Evolutionary conservation across 2,113 vertebrate species (phyloP).

Genomic region (Plotosus lineatus): DNA sequence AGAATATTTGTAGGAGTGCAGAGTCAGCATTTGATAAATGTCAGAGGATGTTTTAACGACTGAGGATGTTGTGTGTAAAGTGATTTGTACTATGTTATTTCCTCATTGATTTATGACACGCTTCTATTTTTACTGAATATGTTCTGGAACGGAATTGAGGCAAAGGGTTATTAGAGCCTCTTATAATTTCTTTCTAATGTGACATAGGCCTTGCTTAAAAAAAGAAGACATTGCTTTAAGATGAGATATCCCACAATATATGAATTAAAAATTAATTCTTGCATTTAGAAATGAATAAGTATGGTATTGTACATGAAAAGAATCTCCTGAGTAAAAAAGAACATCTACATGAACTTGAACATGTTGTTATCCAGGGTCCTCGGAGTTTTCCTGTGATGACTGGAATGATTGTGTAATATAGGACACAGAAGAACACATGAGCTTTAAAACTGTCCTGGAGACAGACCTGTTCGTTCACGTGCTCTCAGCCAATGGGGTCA

Average conservation of each 20-base stretch:
- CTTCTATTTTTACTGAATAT: slow-evolving; percentile 2
- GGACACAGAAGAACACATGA: not conserved
- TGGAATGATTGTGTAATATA: not conserved
- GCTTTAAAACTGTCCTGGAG: not conserved
- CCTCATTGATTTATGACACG: not conserved
- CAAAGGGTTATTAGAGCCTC: too few relatives aligned
- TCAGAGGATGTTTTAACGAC: not conserved
- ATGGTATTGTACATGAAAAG: not conserved
- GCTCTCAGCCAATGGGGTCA: slow-evolving; percentile 21
- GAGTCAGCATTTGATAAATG: slow-evolving; percentile 25
- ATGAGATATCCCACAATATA: not conserved
- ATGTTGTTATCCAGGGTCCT: not conserved
- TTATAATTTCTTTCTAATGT: too few relatives aligned
- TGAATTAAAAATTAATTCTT: not conserved
- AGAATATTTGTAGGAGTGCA: not conserved
- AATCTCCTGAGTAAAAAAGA: not conserved
- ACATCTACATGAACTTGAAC: not conserved
- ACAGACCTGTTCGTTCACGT: not conserved
- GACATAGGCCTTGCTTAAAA: not conserved
- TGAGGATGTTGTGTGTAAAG: not conserved
- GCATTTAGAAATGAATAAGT: not conserved
- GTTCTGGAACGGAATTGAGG: not conserved
- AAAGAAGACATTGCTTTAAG: not conserved
- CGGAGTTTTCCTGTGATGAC: not conserved
- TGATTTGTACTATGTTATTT: not conserved